These are phyloP conservation scores for Sebastes oblongus DNA, from an alignment of 2,797 vertebrate species.

Conservation along the genomic window DNA sequence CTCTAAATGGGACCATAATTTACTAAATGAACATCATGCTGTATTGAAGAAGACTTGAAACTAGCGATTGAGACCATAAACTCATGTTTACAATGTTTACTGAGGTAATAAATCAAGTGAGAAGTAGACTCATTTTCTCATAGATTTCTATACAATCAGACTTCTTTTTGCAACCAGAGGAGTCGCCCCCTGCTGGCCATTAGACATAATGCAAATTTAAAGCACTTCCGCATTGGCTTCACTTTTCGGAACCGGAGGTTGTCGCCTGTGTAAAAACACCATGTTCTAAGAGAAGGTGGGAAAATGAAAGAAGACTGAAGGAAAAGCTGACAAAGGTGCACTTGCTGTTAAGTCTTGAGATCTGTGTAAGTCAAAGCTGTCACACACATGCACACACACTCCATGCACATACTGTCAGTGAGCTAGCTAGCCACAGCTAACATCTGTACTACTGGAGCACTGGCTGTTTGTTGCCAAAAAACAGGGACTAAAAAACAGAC, in stretches of 20 bases:
- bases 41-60: no score
- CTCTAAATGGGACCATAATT: no score
- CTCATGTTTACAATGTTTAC: no score
- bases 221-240: not conserved
- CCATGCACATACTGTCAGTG: not conserved
- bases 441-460: no score
- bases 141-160: no score
- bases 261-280: not conserved
- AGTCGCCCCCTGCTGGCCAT: not conserved
- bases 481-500: no score
- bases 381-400: not conserved
- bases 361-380: not conserved
- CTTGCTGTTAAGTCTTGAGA: not conserved
- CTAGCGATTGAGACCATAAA: no score
- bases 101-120: no score
- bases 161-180: no score
- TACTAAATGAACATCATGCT: no score
- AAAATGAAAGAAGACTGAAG: not conserved
- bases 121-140: no score
- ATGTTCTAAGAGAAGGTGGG: not conserved
- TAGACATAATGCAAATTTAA: not conserved
- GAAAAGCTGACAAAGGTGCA: not conserved
- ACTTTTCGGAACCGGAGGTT: not conserved
- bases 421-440: not conserved
- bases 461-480: no score